Evolutionary conservation across 2,888 invertebrate genomes (phyloP).

Genomic region (Tridacna crocea): DNA sequence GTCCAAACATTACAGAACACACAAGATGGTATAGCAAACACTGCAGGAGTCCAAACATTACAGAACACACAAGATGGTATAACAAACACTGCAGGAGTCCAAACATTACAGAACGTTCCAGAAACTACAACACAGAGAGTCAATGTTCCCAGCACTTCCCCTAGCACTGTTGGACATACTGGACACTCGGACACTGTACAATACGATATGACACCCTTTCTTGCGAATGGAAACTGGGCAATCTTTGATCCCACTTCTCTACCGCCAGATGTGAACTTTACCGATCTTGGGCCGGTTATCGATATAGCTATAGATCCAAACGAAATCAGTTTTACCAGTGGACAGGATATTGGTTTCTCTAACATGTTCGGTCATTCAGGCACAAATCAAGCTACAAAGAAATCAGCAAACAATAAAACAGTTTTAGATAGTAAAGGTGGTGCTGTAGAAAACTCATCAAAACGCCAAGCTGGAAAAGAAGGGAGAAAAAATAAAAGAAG

Average conservation of each 20-base stretch:
- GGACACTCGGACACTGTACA: slow-evolving; percentile 6
- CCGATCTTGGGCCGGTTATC: slow-evolving; percentile 53
- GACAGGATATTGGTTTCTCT: slow-evolving; percentile 40
- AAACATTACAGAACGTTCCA: too few species aligned
- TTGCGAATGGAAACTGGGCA: slow-evolving; percentile 58
- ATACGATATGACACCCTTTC: slow-evolving; percentile 48
- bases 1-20: not conserved
- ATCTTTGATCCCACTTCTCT: slow-evolving; percentile 58
- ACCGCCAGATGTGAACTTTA: slow-evolving; percentile 46
- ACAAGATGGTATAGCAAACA: not conserved
- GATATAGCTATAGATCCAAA: slow-evolving; percentile 45
- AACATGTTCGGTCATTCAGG: slow-evolving; percentile 2
- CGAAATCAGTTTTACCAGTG: slow-evolving; percentile 45
- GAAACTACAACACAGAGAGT: not conserved
- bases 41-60: not conserved
- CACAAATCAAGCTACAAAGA: not conserved
- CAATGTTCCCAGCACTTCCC: not conserved
- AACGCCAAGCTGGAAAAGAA: not conserved
- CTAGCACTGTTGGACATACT: not conserved
- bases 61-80: not conserved
- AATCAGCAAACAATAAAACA: not conserved
- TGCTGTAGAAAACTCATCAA: not conserved
- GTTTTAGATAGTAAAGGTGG: not conserved
- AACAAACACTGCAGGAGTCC: not conserved
- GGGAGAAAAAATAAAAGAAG: not conserved